Conservation (phyloP, 2,113 vertebrate species). For the Fregata magnificens region DNA sequence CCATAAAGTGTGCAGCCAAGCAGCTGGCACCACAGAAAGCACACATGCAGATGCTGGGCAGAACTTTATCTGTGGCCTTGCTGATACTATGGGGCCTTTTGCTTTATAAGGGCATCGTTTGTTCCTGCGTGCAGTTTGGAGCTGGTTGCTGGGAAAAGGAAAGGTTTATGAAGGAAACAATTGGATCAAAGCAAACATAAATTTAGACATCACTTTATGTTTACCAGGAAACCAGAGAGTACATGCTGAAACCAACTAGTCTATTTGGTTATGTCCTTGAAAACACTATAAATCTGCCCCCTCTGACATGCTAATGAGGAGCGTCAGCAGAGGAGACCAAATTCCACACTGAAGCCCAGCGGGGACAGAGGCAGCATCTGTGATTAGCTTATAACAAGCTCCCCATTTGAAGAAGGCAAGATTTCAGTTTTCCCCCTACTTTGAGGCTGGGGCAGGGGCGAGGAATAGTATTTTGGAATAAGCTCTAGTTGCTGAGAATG, state of each 20-base stretch:
- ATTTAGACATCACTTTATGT: neutral
- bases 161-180: neutral
- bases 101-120: neutral
- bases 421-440: neutral
- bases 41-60: neutral
- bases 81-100: neutral
- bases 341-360: neutral
- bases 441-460: neutral
- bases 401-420: neutral
- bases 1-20: neutral
- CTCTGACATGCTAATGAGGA: rapidly evolving
- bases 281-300: neutral
- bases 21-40: neutral
- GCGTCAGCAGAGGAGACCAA: neutral
- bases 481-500: neutral
- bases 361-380: neutral
- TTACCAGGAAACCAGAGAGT: neutral
- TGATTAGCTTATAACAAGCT: neutral
- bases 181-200: neutral
- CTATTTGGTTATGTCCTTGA: neutral
- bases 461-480: neutral
- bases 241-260: neutral
- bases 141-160: neutral
- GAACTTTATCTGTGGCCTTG: neutral
- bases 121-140: neutral